Evolutionary conservation across 2,113 vertebrate genomes (phyloP).

Genomic region (Notechis scutatus): DNA sequence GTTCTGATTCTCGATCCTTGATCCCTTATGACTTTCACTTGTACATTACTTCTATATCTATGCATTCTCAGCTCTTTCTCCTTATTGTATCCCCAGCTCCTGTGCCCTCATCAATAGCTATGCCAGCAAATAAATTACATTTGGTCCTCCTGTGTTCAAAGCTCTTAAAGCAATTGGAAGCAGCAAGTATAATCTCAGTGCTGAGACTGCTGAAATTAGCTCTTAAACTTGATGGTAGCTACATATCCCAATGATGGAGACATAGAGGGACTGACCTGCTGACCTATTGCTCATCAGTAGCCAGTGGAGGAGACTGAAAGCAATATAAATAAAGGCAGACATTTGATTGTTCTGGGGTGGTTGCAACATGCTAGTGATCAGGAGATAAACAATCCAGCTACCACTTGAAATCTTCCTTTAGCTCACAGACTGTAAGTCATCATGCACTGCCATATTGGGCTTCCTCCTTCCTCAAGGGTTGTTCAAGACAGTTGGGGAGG

Average conservation of each 20-base stretch:
- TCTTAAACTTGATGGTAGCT: slow-evolving; percentile 20
- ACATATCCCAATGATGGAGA: not conserved
- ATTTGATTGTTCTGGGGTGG: not conserved
- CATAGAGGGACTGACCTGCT: not conserved
- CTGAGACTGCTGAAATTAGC: slow-evolving; percentile 21
- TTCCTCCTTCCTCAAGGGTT: not conserved
- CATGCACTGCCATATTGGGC: not conserved
- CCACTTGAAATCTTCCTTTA: not conserved
- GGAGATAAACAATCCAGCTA: not conserved
- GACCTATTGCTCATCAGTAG: not conserved
- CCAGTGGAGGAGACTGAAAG: not conserved
- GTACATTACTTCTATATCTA: not conserved
- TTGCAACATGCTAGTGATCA: rapidly evolving
- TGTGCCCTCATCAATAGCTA: not conserved
- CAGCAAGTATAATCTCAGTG: not conserved
- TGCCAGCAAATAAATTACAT: not conserved
- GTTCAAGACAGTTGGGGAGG: not conserved
- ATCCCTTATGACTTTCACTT: not conserved
- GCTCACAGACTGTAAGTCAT: not conserved
- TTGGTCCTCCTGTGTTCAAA: slow-evolving; percentile 20
- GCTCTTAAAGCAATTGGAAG: slow-evolving; percentile 30
- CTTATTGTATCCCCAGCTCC: not conserved
- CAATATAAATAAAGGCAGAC: rapidly evolving
- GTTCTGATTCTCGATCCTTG: not conserved
- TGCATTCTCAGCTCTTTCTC: slow-evolving; percentile 13